phyloP scores from a whole-genome alignment of 2,113 vertebrate species.

The Gambusia holbrooki region DNA sequence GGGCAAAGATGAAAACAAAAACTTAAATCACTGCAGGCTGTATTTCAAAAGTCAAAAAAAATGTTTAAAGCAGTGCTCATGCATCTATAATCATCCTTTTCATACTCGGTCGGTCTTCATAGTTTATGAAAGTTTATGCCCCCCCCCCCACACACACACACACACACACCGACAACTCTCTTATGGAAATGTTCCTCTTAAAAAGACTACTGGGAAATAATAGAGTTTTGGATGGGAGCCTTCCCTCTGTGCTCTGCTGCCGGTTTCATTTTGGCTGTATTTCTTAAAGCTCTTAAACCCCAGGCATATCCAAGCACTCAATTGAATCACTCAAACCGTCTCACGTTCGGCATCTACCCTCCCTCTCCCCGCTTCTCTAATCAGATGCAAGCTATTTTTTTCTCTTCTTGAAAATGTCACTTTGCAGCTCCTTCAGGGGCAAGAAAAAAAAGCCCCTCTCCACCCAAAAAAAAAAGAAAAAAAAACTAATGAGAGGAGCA shows the following conservation, averaged over 20 bases:
- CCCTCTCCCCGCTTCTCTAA: slow-evolving; percentile 25
- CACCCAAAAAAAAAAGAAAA: slow-evolving; percentile 23
- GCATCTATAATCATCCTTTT: slow-evolving; percentile 20
- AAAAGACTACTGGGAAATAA: slow-evolving; percentile 66
- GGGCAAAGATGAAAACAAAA: not conserved
- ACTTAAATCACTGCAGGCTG: not conserved
- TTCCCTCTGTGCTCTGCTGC: slow-evolving; percentile 60
- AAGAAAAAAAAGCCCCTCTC: slow-evolving; percentile 19
- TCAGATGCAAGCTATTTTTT: slow-evolving; percentile 34
- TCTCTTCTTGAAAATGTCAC: not conserved
- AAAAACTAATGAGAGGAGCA: slow-evolving; percentile 50
- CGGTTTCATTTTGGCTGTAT: slow-evolving; percentile 66
- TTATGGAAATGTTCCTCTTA: slow-evolving; percentile 19
- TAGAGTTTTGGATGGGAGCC: slow-evolving; percentile 57
- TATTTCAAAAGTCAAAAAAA: not conserved
- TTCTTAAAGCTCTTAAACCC: slow-evolving; percentile 65
- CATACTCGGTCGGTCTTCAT: slow-evolving; percentile 18
- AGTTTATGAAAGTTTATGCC: slow-evolving; percentile 17
- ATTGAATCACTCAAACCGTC: slow-evolving; percentile 59
- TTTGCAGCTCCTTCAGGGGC: slow-evolving; percentile 12
- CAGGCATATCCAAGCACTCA: slow-evolving; percentile 53
- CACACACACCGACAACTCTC: not conserved
- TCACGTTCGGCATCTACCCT: slow-evolving; percentile 12
- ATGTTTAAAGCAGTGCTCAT: slow-evolving; percentile 1
- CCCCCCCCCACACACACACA: not conserved